Percentiles rank a stretch among this genome's conserved stretches.
These are phyloP conservation scores for Idris sp. DNA, from an alignment of 1,140 invertebrate species.

Conservation along the genomic window DNA sequence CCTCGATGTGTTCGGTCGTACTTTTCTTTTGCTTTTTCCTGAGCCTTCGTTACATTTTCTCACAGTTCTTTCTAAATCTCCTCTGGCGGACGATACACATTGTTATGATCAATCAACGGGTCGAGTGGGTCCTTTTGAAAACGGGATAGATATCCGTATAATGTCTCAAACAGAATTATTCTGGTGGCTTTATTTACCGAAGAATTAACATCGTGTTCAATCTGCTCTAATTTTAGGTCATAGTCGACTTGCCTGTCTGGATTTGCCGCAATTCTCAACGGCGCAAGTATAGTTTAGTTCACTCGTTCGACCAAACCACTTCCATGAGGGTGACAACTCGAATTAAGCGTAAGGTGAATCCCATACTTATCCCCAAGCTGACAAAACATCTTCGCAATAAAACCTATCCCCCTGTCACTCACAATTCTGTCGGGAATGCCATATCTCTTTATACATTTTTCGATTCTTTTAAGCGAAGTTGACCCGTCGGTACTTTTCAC, in stretches of 20 bases:
- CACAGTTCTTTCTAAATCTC: background rate
- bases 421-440: slow-evolving; percentile 1
- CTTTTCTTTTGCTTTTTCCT: background rate
- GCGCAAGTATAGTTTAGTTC: slow-evolving; percentile 21
- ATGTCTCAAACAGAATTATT: background rate
- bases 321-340: slow-evolving; percentile 18
- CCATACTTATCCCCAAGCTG: background rate
- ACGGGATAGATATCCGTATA: background rate
- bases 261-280: slow-evolving; percentile 3
- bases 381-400: background rate
- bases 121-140: background rate
- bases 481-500: slow-evolving; percentile 3
- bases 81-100: background rate
- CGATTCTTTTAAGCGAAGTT: background rate
- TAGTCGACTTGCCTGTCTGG: background rate
- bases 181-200: slow-evolving; percentile 1
- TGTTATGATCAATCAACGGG: background rate
- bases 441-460: background rate
- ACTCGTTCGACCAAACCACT: slow-evolving; percentile 26
- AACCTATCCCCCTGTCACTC: background rate
- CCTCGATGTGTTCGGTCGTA: background rate
- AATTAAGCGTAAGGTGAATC: background rate
- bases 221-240: background rate
- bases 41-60: background rate
- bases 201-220: slow-evolving; percentile 7